Evolutionary conservation across 2,888 invertebrate species (phyloP).

Genomic region (Pristionchus maxplancki): DNA sequence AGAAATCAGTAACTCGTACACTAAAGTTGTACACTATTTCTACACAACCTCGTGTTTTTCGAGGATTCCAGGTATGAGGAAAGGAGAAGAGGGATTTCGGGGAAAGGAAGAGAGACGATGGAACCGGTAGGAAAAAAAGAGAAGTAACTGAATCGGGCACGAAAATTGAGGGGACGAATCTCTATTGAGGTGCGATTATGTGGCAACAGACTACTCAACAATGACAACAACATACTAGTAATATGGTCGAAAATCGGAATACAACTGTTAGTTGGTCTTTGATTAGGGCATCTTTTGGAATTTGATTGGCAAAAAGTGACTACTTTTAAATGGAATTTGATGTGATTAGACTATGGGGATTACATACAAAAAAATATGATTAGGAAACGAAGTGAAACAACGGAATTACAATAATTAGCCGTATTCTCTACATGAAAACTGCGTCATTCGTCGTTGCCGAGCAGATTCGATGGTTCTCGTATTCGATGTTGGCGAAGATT

Average conservation of each 20-base stretch:
- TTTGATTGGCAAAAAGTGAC: neutral
- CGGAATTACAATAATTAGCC: neutral
- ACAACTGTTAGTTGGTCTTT: neutral
- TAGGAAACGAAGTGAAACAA: neutral
- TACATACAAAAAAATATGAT: neutral
- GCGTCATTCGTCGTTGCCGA: slow-evolving; percentile 41
- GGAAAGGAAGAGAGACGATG: neutral
- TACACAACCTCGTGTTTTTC: slow-evolving; percentile 20
- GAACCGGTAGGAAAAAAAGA: neutral
- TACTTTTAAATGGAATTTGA: neutral
- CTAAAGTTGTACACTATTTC: slow-evolving; percentile 24
- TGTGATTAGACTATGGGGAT: neutral
- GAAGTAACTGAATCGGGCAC: slow-evolving; percentile 31
- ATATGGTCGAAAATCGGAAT: neutral
- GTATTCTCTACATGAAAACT: slow-evolving; percentile 21
- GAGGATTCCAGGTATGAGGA: neutral
- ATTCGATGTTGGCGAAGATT: slow-evolving; percentile 65
- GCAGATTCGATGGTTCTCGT: slow-evolving; percentile 54
- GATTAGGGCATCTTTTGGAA: neutral
- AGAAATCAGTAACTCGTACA: slow-evolving; percentile 11
- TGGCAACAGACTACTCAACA: neutral
- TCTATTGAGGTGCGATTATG: neutral
- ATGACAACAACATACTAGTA: neutral
- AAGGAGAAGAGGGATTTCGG: neutral
- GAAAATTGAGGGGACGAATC: slow-evolving; percentile 13